Conservation (phyloP, 2,888 invertebrate species). For the Frankliniella intonsa region DNA sequence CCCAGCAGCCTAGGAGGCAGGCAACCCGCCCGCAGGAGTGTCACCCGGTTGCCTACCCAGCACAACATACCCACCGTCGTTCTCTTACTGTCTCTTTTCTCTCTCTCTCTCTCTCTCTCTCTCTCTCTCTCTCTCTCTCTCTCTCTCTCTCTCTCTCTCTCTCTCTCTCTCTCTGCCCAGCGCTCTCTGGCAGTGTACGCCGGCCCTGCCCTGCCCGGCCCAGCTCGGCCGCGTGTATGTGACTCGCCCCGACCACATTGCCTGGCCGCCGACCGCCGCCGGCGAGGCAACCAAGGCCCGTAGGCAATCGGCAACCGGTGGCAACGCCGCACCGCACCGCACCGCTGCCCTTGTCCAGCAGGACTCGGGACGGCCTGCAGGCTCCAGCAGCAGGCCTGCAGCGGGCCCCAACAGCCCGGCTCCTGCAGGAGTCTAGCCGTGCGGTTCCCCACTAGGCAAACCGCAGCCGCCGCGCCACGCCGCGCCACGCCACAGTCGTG, state of each 20-base stretch:
- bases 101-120: no score
- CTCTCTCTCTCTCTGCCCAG: no score
- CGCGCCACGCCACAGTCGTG: neutral
- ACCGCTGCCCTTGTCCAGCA: neutral
- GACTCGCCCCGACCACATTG: neutral
- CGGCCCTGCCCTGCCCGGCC: no score
- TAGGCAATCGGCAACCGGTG: neutral
- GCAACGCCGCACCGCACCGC: neutral
- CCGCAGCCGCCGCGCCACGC: neutral
- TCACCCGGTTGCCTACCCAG: no score
- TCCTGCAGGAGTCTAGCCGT: neutral
- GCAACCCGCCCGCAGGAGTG: no score
- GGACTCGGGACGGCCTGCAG: neutral
- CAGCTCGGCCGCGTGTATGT: neutral
- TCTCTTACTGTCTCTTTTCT: no score
- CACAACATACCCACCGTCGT: no score
- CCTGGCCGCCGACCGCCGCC: neutral
- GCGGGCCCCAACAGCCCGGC: neutral
- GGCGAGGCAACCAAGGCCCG: no score
- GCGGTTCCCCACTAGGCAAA: constrained; percentile 5
- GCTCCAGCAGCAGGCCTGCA: neutral
- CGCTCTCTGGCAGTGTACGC: no score
- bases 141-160: no score
- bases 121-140: no score
- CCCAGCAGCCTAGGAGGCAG: no score